Conservation (phyloP, 2,888 invertebrate genomes). For the Thereva nobilitata region DNA sequence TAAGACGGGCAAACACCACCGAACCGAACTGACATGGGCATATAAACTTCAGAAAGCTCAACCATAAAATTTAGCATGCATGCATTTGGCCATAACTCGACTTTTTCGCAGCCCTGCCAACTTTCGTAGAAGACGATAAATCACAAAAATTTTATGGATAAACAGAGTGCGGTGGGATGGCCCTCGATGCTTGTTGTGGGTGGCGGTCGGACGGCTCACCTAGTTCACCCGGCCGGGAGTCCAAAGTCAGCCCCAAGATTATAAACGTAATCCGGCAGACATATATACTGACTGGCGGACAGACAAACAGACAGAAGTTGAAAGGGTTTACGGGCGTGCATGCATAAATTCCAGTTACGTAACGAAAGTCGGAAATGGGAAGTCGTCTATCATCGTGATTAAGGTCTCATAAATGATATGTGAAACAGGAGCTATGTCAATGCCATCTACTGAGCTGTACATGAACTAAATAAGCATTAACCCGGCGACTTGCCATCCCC, state of each 20-base stretch:
- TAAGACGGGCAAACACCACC: conserved; percentile 20
- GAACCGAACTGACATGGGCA: conserved; percentile 17
- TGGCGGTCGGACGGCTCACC: background rate
- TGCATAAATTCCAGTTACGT: conserved; percentile 31
- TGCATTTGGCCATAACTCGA: conserved; percentile 24
- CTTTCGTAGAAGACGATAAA: conserved; percentile 34
- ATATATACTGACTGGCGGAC: conserved; percentile 22
- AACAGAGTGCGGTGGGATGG: conserved; percentile 28
- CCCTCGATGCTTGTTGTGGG: background rate
- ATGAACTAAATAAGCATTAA: conserved; percentile 33
- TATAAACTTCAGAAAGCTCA: conserved; percentile 25
- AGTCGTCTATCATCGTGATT: conserved; percentile 40
- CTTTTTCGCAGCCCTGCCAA: conserved; percentile 30
- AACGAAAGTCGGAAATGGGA: conserved; percentile 37
- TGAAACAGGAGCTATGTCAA: conserved; percentile 37
- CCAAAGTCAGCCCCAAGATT: background rate
- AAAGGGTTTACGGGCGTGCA: conserved; percentile 34
- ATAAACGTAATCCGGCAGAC: conserved; percentile 18
- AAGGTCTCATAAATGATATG: conserved; percentile 40
- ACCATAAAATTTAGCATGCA: conserved; percentile 30
- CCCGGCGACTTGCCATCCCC: conserved; percentile 12
- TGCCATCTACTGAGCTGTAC: conserved; percentile 36
- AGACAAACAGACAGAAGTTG: conserved; percentile 27
- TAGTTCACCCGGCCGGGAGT: background rate
- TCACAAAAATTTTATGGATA: conserved; percentile 37